Evolutionary conservation across 2,797 vertebrate species (phyloP).

Genomic region (Aeoliscus strigatus): DNA sequence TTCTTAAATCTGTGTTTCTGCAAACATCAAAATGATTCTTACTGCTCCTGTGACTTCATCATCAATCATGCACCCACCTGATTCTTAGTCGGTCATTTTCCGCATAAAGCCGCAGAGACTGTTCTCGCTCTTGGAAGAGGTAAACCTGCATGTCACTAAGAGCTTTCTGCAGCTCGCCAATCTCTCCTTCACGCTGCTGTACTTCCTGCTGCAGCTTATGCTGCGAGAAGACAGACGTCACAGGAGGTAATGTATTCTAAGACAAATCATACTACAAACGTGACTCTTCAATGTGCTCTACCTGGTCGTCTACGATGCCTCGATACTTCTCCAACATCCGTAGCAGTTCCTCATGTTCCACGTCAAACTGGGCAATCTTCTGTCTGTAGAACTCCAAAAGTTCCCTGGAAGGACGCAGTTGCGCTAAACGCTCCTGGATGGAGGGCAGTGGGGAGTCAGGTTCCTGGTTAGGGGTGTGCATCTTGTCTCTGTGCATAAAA

Average conservation of each 20-base stretch:
- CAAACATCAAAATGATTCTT: no score
- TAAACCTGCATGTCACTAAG: slow-evolving; percentile 93
- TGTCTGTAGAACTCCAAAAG: slow-evolving; percentile 89
- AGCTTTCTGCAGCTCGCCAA: slow-evolving; percentile 86
- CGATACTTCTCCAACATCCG: slow-evolving; percentile 85
- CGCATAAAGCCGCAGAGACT: slow-evolving; percentile 86
- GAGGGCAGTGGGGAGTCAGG: slow-evolving; percentile 82
- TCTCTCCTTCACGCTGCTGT: slow-evolving; percentile 86
- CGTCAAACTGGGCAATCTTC: slow-evolving; percentile 87
- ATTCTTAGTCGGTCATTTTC: slow-evolving; percentile 96
- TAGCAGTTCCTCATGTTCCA: slow-evolving; percentile 84
- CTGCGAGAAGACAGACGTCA: slow-evolving; percentile 54
- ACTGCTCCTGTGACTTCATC: neutral
- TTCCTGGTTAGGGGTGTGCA: slow-evolving; percentile 38
- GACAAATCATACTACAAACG: neutral
- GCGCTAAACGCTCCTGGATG: slow-evolving; percentile 78
- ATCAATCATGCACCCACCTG: slow-evolving; percentile 72
- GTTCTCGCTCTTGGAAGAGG: slow-evolving; percentile 93
- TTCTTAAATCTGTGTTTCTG: no score
- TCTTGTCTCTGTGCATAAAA: slow-evolving; percentile 40
- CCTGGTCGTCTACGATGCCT: slow-evolving; percentile 83
- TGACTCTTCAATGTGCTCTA: slow-evolving; percentile 21
- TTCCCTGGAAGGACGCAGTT: slow-evolving; percentile 84
- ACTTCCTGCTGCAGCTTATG: slow-evolving; percentile 88
- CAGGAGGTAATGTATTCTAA: neutral